phyloP scores from a whole-genome alignment of 1,140 invertebrate genomes.

The Lucilia sericata region DNA sequence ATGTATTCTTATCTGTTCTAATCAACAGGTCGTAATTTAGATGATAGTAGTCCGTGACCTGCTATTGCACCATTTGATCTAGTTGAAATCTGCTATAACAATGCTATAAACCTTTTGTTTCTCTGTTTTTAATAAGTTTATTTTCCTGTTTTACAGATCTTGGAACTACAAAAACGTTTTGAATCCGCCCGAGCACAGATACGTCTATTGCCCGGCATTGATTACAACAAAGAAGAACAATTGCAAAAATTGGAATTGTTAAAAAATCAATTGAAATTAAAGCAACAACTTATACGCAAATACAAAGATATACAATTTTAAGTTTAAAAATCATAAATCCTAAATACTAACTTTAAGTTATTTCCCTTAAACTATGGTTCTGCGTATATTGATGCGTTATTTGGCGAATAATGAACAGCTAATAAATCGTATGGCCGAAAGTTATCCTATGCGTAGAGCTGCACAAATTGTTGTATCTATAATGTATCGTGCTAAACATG shows the following conservation, averaged over 20 bases:
- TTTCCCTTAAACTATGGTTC: conserved; percentile 71
- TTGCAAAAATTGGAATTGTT: conserved; percentile 87
- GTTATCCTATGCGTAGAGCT: conserved; percentile 80
- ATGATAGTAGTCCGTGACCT: too few species aligned
- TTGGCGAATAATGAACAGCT: conserved; percentile 82
- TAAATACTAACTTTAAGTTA: not conserved
- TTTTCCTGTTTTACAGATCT: conserved; percentile 71
- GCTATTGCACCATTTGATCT: too few species aligned
- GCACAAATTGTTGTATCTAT: conserved; percentile 79
- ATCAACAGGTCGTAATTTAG: too few species aligned
- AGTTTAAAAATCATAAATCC: not conserved
- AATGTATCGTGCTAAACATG: conserved; percentile 73
- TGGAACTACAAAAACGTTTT: conserved; percentile 89
- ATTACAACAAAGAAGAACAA: conserved; percentile 94
- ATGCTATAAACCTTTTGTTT: too few species aligned
- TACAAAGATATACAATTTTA: conserved; percentile 82
- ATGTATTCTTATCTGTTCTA: too few species aligned
- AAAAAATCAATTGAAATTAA: conserved; percentile 87
- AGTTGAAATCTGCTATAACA: too few species aligned
- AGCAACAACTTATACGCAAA: conserved; percentile 88
- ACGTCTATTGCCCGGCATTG: conserved; percentile 87
- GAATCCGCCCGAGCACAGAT: conserved; percentile 88
- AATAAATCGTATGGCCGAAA: conserved; percentile 82
- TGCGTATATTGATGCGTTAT: conserved; percentile 76
- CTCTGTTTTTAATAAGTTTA: not conserved